Conservation (phyloP, 2,113 vertebrate species). For the Myotis brandtii region DNA sequence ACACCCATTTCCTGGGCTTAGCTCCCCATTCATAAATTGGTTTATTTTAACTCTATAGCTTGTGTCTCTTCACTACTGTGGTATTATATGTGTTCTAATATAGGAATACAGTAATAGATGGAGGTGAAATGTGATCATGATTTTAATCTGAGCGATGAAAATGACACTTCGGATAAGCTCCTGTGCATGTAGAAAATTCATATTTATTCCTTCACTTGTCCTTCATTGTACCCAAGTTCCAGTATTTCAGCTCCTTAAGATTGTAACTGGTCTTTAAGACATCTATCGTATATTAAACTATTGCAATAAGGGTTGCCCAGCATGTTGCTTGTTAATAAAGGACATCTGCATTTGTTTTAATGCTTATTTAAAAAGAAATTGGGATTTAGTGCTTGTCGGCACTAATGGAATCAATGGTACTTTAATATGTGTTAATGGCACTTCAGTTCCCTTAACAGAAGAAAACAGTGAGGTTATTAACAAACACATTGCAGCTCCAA, state of each 20-base stretch:
- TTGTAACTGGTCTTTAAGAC: constrained; percentile 61
- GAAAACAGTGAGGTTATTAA: constrained; percentile 75
- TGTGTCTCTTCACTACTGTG: background rate
- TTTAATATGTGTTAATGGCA: constrained; percentile 82
- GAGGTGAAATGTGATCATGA: constrained; percentile 42
- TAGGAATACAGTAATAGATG: background rate
- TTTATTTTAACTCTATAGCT: background rate
- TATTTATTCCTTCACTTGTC: background rate
- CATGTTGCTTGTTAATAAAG: constrained; percentile 79
- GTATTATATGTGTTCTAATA: background rate
- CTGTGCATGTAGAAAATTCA: constrained; percentile 15
- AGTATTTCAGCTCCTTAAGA: constrained; percentile 36
- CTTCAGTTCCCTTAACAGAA: constrained; percentile 72
- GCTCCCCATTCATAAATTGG: background rate
- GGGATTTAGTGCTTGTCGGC: constrained; percentile 77
- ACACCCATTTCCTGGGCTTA: background rate
- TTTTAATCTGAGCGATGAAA: constrained; percentile 39
- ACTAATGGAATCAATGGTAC: constrained; percentile 80
- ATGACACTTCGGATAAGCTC: background rate
- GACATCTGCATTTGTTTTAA: constrained; percentile 81
- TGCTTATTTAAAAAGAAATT: constrained; percentile 83
- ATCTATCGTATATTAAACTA: constrained; percentile 69
- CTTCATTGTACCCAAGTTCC: constrained; percentile 1
- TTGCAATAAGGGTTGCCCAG: constrained; percentile 73
- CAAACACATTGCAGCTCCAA: constrained; percentile 43